phyloP scores from a whole-genome alignment of 1,140 invertebrate species.

The Aphelenchoides avenae region DNA sequence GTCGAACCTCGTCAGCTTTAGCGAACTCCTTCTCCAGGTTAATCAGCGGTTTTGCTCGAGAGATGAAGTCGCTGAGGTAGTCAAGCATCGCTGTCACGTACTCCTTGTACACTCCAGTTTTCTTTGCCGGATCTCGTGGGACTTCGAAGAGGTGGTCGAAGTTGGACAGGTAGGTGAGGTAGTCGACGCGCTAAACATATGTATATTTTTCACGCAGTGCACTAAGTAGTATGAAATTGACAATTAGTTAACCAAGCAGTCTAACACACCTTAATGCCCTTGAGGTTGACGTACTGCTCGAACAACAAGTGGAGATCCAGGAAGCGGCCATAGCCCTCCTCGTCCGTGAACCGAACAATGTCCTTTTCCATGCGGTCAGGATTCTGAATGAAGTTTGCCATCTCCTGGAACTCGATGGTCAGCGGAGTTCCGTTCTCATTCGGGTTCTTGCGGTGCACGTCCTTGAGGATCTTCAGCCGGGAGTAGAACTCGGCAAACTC shows the following conservation, averaged over 20 bases:
- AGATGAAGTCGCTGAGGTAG: slow-evolving; percentile 80
- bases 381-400: slow-evolving; percentile 51
- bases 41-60: slow-evolving; percentile 81
- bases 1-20: slow-evolving; percentile 30
- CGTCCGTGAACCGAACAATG: slow-evolving; percentile 90
- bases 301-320: slow-evolving; percentile 96
- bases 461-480: slow-evolving; percentile 85
- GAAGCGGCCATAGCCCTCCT: slow-evolving; percentile 98
- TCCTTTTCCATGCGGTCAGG: slow-evolving; percentile 52
- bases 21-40: slow-evolving; percentile 69
- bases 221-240: neutral
- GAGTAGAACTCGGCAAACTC: slow-evolving; percentile 96
- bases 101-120: slow-evolving; percentile 57
- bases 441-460: slow-evolving; percentile 90
- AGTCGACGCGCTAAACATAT: slow-evolving; percentile 79
- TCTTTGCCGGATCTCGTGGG: slow-evolving; percentile 66
- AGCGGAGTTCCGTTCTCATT: slow-evolving; percentile 71
- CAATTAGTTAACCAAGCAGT: slow-evolving; percentile 12
- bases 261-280: slow-evolving; percentile 77
- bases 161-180: slow-evolving; percentile 84
- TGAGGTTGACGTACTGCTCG: slow-evolving; percentile 90
- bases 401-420: slow-evolving; percentile 48
- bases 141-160: slow-evolving; percentile 97
- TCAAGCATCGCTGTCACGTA: slow-evolving; percentile 79
- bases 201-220: neutral